Percentiles rank a stretch among this genome's conserved stretches.
phyloP scores from a whole-genome alignment of 2,888 invertebrate species.

The Lydus trimaculatus region DNA sequence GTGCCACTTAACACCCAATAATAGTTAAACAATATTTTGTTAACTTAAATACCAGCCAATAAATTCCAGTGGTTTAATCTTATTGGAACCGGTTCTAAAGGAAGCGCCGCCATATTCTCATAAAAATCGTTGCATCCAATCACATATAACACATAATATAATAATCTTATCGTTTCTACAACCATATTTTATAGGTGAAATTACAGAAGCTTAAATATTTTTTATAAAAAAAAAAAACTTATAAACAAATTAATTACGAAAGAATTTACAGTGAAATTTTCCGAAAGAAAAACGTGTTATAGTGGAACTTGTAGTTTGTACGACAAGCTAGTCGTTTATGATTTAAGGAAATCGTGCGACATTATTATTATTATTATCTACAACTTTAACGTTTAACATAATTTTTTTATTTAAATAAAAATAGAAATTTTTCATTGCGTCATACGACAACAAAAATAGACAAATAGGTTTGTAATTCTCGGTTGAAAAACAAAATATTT shows the following conservation, averaged over 20 bases:
- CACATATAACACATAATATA: neutral
- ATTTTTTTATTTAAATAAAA: too few relatives aligned
- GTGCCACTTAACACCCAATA: constrained; percentile 6
- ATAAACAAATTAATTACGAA: neutral
- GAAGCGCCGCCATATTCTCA: constrained; percentile 7
- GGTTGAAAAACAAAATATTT: too few relatives aligned
- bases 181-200: neutral
- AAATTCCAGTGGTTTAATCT: neutral
- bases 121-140: neutral
- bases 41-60: constrained; percentile 3
- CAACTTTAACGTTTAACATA: too few relatives aligned
- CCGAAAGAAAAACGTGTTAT: neutral
- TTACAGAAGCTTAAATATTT: neutral
- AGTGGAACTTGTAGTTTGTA: too few relatives aligned
- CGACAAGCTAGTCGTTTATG: too few relatives aligned
- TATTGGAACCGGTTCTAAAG: neutral
- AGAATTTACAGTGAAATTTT: neutral
- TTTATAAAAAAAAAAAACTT: too few relatives aligned
- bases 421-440: too few relatives aligned
- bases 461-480: too few relatives aligned
- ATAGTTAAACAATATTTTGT: neutral
- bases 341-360: too few relatives aligned
- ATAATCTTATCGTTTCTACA: constrained; percentile 3
- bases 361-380: too few relatives aligned
- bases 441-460: too few relatives aligned